These are phyloP conservation scores for Mastigias papua DNA, from an alignment of 30 jellyfish, hydroid and myxozoan species.

Conservation along the genomic window DNA sequence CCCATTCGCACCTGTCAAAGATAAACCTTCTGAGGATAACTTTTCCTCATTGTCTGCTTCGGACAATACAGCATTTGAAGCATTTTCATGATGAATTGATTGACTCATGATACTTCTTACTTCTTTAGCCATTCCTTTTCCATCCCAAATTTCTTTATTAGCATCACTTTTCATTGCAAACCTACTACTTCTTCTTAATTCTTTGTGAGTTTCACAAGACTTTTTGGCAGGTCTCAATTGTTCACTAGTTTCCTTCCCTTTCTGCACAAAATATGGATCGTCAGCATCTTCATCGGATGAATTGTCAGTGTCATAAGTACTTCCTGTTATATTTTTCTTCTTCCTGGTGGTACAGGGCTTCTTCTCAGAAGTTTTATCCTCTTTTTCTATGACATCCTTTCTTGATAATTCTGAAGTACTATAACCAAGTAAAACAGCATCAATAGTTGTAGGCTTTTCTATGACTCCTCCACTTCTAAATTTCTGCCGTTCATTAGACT, in stretches of 20 bases:
- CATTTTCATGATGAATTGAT: no score
- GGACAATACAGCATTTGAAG: no score
- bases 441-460: neutral
- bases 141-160: neutral
- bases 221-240: neutral
- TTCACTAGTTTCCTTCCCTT: neutral
- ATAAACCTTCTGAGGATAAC: no score
- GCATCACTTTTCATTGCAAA: neutral
- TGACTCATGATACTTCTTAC: no score
- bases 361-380: neutral
- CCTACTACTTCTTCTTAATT: constrained; percentile 37
- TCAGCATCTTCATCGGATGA: constrained; percentile 12
- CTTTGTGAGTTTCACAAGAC: neutral
- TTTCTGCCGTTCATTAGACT: neutral
- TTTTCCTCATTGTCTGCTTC: no score
- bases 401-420: neutral
- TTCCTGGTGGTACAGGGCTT: neutral
- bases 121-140: neutral
- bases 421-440: constrained; percentile 10
- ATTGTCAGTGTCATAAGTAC: neutral
- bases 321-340: neutral
- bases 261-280: neutral
- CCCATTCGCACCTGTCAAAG: no score
- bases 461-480: neutral
- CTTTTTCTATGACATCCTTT: neutral